phyloP scores from a whole-genome alignment of 2,888 invertebrate genomes.

The Hyles lineata region DNA sequence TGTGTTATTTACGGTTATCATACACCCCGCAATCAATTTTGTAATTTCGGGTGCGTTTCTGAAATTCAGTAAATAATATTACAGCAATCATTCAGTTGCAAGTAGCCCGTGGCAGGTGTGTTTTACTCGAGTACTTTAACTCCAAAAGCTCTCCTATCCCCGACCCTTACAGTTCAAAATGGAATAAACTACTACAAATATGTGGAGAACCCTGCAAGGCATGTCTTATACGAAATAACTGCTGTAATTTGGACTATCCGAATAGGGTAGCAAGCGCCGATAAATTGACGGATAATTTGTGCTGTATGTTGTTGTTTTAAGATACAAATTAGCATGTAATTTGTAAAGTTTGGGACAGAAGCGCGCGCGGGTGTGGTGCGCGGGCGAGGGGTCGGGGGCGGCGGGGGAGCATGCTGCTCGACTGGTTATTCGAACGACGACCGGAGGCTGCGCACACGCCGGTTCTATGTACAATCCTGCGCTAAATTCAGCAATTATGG shows the following conservation, averaged over 20 bases:
- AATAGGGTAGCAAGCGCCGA: slow-evolving; percentile 50
- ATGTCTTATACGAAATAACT: slow-evolving; percentile 76
- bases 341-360: slow-evolving; percentile 66
- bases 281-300: slow-evolving; percentile 37
- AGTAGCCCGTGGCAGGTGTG: slow-evolving; percentile 67
- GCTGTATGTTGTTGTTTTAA: slow-evolving; percentile 43
- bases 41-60: slow-evolving; percentile 35
- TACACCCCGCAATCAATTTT: slow-evolving; percentile 2
- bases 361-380: slow-evolving; percentile 51
- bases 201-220: slow-evolving; percentile 77
- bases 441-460: slow-evolving; percentile 81
- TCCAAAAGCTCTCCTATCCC: slow-evolving; percentile 58
- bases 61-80: slow-evolving; percentile 34
- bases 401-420: slow-evolving; percentile 72
- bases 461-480: slow-evolving; percentile 62
- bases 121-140: slow-evolving; percentile 45
- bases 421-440: slow-evolving; percentile 84
- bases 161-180: slow-evolving; percentile 60
- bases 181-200: slow-evolving; percentile 64
- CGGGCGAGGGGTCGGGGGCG: slow-evolving; percentile 60
- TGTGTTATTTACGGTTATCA: neutral
- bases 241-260: slow-evolving; percentile 48
- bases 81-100: slow-evolving; percentile 62
- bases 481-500: slow-evolving; percentile 63
- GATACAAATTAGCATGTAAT: slow-evolving; percentile 50